These are phyloP conservation scores for Phalacrocorax carbo DNA, from an alignment of 2,113 vertebrate genomes.

Conservation along the genomic window DNA sequence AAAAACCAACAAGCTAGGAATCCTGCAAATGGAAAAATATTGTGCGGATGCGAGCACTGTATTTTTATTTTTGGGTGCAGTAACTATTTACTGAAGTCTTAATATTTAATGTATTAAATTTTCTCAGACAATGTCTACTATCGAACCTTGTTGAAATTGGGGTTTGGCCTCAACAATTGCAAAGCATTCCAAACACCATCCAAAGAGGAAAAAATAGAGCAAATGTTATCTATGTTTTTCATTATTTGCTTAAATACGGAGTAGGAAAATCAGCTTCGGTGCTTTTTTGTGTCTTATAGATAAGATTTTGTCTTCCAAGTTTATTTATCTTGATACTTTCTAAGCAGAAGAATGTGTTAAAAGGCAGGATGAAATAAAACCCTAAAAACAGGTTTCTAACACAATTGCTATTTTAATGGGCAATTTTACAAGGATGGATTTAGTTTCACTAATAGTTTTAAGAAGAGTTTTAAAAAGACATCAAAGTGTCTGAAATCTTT, in stretches of 20 bases:
- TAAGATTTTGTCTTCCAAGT: neutral
- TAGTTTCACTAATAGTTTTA: slow-evolving; percentile 57
- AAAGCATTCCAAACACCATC: neutral
- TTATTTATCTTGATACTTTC: neutral
- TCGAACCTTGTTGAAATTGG: neutral
- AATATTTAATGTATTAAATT: neutral
- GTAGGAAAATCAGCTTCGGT: neutral
- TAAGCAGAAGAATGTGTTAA: slow-evolving; percentile 11
- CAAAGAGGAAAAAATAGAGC: neutral
- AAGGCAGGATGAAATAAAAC: slow-evolving; percentile 44
- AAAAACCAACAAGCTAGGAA: neutral
- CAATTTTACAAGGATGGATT: slow-evolving; percentile 56
- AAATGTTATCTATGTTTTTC: neutral
- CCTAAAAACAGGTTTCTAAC: slow-evolving; percentile 5
- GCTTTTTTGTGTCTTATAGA: neutral
- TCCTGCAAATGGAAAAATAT: neutral
- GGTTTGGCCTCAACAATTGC: neutral
- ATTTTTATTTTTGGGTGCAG: neutral
- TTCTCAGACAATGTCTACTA: neutral
- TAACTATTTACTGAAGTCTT: neutral
- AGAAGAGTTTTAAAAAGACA: slow-evolving; percentile 55
- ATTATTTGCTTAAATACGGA: neutral
- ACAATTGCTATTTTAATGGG: slow-evolving; percentile 46
- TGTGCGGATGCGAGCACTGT: neutral
- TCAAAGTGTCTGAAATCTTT: slow-evolving; percentile 58